These are phyloP conservation scores for Dexiosoma caninum DNA, from an alignment of 2,888 invertebrate species.

Conservation along the genomic window DNA sequence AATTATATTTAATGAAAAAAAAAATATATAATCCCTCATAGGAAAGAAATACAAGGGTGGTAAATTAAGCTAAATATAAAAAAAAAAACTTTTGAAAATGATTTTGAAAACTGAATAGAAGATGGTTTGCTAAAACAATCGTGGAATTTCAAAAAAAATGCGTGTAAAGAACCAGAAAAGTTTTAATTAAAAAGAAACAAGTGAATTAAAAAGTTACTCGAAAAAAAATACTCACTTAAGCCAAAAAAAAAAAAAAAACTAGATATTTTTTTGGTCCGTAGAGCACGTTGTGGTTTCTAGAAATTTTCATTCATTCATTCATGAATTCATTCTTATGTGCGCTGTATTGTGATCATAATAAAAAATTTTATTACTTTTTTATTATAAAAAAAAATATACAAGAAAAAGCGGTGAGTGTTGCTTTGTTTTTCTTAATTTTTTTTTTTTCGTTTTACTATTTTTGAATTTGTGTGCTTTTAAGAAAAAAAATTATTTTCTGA, in stretches of 20 bases:
- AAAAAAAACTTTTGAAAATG: neutral
- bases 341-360: neutral
- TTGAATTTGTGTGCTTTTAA: neutral
- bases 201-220: neutral
- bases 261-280: neutral
- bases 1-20: neutral
- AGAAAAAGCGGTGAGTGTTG: slow-evolving; percentile 9
- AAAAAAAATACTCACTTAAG: neutral
- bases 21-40: neutral
- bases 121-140: neutral
- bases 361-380: slow-evolving; percentile 4
- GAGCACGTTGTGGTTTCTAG: slow-evolving; percentile 31
- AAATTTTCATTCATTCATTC: slow-evolving; percentile 32
- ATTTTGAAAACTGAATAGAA: neutral
- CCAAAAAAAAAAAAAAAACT: neutral
- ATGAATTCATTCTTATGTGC: neutral
- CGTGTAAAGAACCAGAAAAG: neutral
- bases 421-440: neutral
- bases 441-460: neutral
- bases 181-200: neutral
- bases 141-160: neutral
- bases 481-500: neutral
- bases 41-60: neutral
- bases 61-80: neutral
- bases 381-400: neutral